phyloP scores from a whole-genome alignment of 2,888 invertebrate genomes.

The Lycaena phlaeas region DNA sequence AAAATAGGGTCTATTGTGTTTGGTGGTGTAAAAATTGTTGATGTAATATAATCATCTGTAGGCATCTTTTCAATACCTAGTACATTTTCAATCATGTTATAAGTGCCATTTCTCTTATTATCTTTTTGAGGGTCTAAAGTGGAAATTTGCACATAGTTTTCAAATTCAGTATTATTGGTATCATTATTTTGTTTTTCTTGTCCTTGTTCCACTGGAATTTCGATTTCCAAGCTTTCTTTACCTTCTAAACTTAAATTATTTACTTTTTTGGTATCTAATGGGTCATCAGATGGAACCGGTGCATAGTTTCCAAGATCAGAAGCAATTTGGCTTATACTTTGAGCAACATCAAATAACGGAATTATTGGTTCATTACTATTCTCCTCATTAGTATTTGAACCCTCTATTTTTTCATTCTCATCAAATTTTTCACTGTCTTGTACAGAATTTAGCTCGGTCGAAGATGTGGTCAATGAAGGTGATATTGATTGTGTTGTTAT shows the following conservation, averaged over 20 bases:
- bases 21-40: constrained; percentile 20
- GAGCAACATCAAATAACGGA: constrained; percentile 57
- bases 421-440: too few relatives aligned
- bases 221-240: constrained; percentile 55
- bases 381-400: constrained; percentile 16
- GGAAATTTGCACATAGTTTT: constrained; percentile 54
- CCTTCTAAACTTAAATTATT: constrained; percentile 45
- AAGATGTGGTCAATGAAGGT: constrained; percentile 47
- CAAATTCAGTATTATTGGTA: constrained; percentile 20
- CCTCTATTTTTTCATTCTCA: constrained; percentile 18
- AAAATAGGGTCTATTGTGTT: constrained; percentile 49
- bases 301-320: constrained; percentile 55
- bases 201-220: constrained; percentile 38
- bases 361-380: constrained; percentile 32
- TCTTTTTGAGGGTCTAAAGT: constrained; percentile 46
- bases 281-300: constrained; percentile 45
- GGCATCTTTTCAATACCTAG: constrained; percentile 14
- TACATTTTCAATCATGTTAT: constrained; percentile 12
- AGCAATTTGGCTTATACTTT: constrained; percentile 66
- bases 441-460: constrained; percentile 38
- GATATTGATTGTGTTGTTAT: constrained; percentile 61
- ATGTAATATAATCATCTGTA: constrained; percentile 15
- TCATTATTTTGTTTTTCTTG: constrained; percentile 17
- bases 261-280: constrained; percentile 41
- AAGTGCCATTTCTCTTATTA: constrained; percentile 14